Evolutionary conservation across 1,140 invertebrate species (phyloP).

Genomic region (Pogonognathellus flavescens): DNA sequence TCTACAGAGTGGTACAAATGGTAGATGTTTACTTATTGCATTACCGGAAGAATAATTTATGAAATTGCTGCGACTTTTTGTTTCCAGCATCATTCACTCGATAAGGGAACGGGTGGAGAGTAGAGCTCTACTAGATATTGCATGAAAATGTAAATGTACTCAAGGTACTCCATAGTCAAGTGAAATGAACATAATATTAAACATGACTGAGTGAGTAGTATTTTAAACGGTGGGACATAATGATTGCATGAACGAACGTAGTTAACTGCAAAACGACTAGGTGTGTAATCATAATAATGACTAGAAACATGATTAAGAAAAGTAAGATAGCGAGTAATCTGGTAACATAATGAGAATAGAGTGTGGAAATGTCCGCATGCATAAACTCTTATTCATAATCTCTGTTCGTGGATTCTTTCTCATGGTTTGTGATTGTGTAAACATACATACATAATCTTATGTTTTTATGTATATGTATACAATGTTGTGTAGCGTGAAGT

Average conservation of each 20-base stretch:
- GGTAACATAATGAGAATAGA: constrained; percentile 40
- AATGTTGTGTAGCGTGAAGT: constrained; percentile 14
- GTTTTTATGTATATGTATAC: constrained; percentile 16
- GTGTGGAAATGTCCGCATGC: constrained; percentile 17
- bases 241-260: constrained; percentile 33
- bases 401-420: constrained; percentile 26
- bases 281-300: constrained; percentile 34
- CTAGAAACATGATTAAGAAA: constrained; percentile 31
- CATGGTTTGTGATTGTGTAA: constrained; percentile 32
- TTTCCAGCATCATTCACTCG: no score
- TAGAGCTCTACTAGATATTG: no score
- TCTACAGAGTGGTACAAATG: no score
- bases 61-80: no score
- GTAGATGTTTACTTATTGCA: no score
- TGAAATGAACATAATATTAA: neutral
- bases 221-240: constrained; percentile 23
- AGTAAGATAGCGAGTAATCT: constrained; percentile 34
- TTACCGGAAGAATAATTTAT: no score
- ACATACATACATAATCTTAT: constrained; percentile 8
- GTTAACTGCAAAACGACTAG: constrained; percentile 10
- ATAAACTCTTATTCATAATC: constrained; percentile 20
- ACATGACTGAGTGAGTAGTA: neutral
- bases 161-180: neutral
- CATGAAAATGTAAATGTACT: no score
- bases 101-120: no score